Evolutionary conservation across 2,797 vertebrate genomes (phyloP).

Genomic region (Gadopsis bispinosus): DNA sequence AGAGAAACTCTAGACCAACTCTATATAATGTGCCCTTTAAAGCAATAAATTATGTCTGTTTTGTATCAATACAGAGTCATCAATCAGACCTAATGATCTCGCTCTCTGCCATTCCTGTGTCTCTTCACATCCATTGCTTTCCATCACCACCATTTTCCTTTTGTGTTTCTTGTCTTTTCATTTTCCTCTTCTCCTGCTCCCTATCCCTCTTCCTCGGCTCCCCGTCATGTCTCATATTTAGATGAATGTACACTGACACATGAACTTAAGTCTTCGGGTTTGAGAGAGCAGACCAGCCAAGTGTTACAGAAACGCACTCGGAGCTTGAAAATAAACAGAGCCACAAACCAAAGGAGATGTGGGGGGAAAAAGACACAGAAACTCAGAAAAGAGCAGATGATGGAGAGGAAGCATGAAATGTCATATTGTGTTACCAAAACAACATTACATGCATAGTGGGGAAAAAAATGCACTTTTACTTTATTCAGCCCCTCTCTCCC

Average conservation of each 20-base stretch:
- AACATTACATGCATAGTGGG: constrained; percentile 43
- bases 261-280: constrained; percentile 50
- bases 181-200: constrained; percentile 1
- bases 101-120: constrained; percentile 43
- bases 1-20: no score
- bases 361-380: constrained; percentile 24
- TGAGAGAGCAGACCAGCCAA: constrained; percentile 55
- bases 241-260: constrained; percentile 53
- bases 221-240: constrained; percentile 34
- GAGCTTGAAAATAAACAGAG: constrained; percentile 73
- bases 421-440: constrained; percentile 56
- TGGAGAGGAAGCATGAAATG: constrained; percentile 67
- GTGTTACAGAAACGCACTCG: constrained; percentile 49
- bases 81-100: constrained; percentile 62
- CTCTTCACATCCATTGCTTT: constrained; percentile 57
- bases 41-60: constrained; percentile 52
- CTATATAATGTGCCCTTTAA: constrained; percentile 36
- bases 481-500: constrained; percentile 37
- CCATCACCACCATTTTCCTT: constrained; percentile 50
- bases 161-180: constrained; percentile 15
- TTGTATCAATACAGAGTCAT: constrained; percentile 60
- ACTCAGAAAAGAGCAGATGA: constrained; percentile 59
- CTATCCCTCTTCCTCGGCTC: background rate
- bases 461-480: constrained; percentile 15
- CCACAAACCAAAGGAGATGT: constrained; percentile 47